These are phyloP conservation scores for Allobates femoralis DNA, from an alignment of 2,797 vertebrate genomes.

Conservation along the genomic window DNA sequence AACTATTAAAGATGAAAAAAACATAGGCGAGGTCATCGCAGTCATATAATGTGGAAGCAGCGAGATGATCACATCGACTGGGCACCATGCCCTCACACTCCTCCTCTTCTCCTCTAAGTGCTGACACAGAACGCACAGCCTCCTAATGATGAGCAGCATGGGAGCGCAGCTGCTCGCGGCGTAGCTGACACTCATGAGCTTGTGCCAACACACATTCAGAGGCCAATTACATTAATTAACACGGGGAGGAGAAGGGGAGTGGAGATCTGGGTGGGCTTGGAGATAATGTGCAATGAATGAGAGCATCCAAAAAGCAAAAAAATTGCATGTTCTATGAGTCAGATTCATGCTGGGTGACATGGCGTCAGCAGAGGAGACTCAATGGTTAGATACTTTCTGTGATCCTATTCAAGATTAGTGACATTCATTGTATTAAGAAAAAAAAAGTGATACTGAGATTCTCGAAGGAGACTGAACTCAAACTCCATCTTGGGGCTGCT, in stretches of 20 bases:
- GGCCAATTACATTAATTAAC: constrained; percentile 64
- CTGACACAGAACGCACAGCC: constrained; percentile 55
- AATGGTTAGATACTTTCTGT: neutral
- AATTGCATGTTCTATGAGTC: neutral
- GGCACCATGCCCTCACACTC: constrained; percentile 54
- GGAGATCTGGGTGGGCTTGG: constrained; percentile 29
- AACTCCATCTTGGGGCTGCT: too few species aligned
- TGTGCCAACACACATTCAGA: constrained; percentile 53
- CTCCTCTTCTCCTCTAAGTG: constrained; percentile 45
- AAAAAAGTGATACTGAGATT: neutral
- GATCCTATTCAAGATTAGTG: neutral
- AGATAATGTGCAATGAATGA: constrained; percentile 45
- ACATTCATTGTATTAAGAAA: too few species aligned
- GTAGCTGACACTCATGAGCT: constrained; percentile 45
- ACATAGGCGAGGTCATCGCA: constrained; percentile 20
- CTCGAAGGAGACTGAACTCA: too few species aligned
- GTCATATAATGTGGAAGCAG: constrained; percentile 36
- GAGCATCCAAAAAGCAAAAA: constrained; percentile 22
- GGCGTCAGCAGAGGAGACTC: neutral
- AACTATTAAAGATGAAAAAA: constrained; percentile 27
- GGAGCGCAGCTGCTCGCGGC: constrained; percentile 56
- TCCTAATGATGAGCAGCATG: constrained; percentile 62
- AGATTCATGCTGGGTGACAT: constrained; percentile 37
- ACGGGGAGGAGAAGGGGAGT: constrained; percentile 38
- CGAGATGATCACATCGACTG: constrained; percentile 46